A percentile compares a stretch with the other conserved stretches of the same genome.
phyloP scores from a whole-genome alignment of 2,888 invertebrate species.

The Melinaea marsaeus region DNA sequence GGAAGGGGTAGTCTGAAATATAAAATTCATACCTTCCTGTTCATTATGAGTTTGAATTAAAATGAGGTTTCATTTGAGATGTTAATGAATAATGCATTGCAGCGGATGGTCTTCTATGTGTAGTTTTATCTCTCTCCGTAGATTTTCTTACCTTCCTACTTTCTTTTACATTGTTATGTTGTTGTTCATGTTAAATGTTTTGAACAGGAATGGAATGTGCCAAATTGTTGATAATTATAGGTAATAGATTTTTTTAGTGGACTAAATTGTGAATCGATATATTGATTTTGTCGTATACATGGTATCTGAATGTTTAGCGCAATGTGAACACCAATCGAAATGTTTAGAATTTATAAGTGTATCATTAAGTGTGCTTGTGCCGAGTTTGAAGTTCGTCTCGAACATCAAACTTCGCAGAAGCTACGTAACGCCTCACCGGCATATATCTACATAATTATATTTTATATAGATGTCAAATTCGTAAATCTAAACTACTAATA shows the following conservation, averaged over 20 bases:
- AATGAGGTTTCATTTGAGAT: neutral
- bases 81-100: slow-evolving; percentile 12
- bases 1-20: neutral
- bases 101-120: slow-evolving; percentile 18
- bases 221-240: slow-evolving; percentile 69
- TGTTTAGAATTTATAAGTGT: slow-evolving; percentile 46
- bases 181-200: slow-evolving; percentile 27
- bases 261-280: slow-evolving; percentile 27
- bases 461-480: slow-evolving; percentile 74
- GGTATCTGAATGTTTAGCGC: slow-evolving; percentile 42
- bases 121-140: slow-evolving; percentile 8
- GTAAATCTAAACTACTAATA: slow-evolving; percentile 46
- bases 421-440: slow-evolving; percentile 24
- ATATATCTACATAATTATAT: slow-evolving; percentile 48
- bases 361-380: slow-evolving; percentile 31
- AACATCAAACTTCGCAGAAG: slow-evolving; percentile 6
- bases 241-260: slow-evolving; percentile 34
- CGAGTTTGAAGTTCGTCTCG: slow-evolving; percentile 6
- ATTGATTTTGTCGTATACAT: slow-evolving; percentile 25
- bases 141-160: slow-evolving; percentile 30
- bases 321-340: slow-evolving; percentile 68
- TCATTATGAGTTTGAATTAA: neutral
- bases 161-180: slow-evolving; percentile 35
- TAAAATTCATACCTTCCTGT: slow-evolving; percentile 2
- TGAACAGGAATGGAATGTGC: slow-evolving; percentile 51